These are phyloP conservation scores for Tetrao urogallus DNA, from an alignment of 2,113 vertebrate genomes.

Conservation along the genomic window DNA sequence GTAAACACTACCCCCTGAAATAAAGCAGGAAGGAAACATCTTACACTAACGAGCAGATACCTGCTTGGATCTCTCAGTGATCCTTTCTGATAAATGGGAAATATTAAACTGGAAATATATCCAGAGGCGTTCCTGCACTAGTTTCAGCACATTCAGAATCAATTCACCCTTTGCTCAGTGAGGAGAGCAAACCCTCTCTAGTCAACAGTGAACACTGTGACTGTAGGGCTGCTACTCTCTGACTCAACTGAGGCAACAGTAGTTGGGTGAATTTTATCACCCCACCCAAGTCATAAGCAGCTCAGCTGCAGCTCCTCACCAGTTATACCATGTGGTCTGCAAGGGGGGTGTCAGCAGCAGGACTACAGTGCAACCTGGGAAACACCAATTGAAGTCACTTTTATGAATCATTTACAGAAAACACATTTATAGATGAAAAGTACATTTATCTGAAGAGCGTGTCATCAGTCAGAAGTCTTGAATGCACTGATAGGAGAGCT, in stretches of 20 bases:
- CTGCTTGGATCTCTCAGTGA: neutral
- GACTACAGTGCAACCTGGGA: neutral
- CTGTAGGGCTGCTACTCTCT: neutral
- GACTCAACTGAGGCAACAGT: neutral
- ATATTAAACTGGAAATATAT: neutral
- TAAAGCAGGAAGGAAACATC: neutral
- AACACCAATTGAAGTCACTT: neutral
- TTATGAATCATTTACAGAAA: constrained; percentile 18
- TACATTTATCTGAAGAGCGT: constrained; percentile 9
- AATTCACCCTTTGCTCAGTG: neutral
- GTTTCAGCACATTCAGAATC: neutral
- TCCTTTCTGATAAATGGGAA: neutral
- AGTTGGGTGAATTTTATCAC: neutral
- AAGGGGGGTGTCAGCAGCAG: neutral
- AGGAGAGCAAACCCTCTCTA: neutral
- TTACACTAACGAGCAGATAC: neutral
- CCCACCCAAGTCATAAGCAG: neutral
- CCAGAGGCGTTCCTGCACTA: neutral
- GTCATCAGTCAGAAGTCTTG: constrained; percentile 2
- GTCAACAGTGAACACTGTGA: neutral
- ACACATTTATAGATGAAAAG: constrained; percentile 20
- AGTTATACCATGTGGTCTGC: neutral
- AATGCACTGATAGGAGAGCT: neutral
- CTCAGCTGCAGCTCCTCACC: neutral
- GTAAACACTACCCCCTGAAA: neutral